Conservation (phyloP, 2,797 vertebrate genomes). For the Sebastes goodei region DNA sequence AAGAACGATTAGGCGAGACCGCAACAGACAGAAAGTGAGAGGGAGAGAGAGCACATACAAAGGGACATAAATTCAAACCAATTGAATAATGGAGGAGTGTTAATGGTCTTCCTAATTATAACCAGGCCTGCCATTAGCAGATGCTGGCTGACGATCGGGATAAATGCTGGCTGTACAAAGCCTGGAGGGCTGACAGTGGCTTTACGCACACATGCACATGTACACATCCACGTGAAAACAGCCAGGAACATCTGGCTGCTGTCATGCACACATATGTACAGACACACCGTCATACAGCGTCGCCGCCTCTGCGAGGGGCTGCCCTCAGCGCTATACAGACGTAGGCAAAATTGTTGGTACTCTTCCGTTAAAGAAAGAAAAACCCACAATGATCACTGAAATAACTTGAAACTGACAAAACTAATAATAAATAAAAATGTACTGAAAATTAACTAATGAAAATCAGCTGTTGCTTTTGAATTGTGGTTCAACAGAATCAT, state of each 20-base stretch:
- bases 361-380: too few species aligned
- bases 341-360: too few species aligned
- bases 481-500: too few species aligned
- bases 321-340: neutral
- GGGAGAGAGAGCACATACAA: neutral
- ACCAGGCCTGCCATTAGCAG: constrained; percentile 74
- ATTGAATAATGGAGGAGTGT: constrained; percentile 81
- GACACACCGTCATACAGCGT: neutral
- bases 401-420: too few species aligned
- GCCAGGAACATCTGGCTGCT: neutral
- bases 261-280: neutral
- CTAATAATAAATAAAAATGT: too few species aligned
- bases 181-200: neutral
- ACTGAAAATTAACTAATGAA: too few species aligned
- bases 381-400: too few species aligned
- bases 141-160: constrained; percentile 58
- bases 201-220: neutral
- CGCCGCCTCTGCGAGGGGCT: neutral
- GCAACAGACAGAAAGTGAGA: neutral
- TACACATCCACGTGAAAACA: neutral
- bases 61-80: constrained; percentile 70
- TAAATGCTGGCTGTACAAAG: constrained; percentile 19
- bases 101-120: constrained; percentile 83
- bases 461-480: too few species aligned
- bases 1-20: neutral